Conservation (phyloP, 2,797 vertebrate genomes). For the Holocentrus rufus region DNA sequence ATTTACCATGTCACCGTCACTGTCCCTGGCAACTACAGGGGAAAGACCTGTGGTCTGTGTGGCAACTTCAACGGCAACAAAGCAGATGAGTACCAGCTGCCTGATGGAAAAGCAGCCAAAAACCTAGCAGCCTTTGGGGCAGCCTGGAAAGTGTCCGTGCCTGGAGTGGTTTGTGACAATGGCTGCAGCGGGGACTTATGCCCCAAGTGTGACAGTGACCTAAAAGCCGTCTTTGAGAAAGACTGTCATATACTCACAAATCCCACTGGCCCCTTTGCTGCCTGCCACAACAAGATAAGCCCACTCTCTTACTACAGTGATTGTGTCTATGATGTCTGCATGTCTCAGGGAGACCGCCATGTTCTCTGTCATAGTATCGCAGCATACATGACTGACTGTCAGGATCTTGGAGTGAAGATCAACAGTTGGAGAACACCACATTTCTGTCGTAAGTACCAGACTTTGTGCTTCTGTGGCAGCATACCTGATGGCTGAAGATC, state of each 20-base stretch:
- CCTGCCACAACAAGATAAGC: slow-evolving; percentile 74
- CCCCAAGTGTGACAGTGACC: slow-evolving; percentile 41
- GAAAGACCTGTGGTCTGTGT: slow-evolving; percentile 72
- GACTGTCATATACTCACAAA: slow-evolving; percentile 80
- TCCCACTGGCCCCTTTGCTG: slow-evolving; percentile 74
- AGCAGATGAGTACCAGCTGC: slow-evolving; percentile 71
- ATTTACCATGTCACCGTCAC: slow-evolving; percentile 62
- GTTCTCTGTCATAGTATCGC: slow-evolving; percentile 69
- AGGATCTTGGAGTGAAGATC: slow-evolving; percentile 63
- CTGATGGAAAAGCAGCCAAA: slow-evolving; percentile 67
- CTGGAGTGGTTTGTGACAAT: slow-evolving; percentile 64
- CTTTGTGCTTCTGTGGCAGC: no score
- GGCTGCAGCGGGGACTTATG: slow-evolving; percentile 18
- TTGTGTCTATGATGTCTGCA: slow-evolving; percentile 83
- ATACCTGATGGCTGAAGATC: no score
- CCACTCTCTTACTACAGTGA: slow-evolving; percentile 66
- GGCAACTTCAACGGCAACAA: slow-evolving; percentile 70
- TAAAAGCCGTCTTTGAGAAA: slow-evolving; percentile 40
- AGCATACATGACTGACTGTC: slow-evolving; percentile 78
- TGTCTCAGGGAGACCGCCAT: slow-evolving; percentile 64
- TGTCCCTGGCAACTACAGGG: slow-evolving; percentile 68
- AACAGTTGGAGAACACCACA: slow-evolving; percentile 74
- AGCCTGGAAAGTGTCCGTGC: slow-evolving; percentile 57
- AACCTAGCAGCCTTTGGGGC: slow-evolving; percentile 59
- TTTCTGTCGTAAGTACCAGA: slow-evolving; percentile 80